Evolutionary conservation across 2,888 invertebrate genomes (phyloP), one percentile per base, ranked within the genome.

Genomic region (Embidobia sp.): DNA sequence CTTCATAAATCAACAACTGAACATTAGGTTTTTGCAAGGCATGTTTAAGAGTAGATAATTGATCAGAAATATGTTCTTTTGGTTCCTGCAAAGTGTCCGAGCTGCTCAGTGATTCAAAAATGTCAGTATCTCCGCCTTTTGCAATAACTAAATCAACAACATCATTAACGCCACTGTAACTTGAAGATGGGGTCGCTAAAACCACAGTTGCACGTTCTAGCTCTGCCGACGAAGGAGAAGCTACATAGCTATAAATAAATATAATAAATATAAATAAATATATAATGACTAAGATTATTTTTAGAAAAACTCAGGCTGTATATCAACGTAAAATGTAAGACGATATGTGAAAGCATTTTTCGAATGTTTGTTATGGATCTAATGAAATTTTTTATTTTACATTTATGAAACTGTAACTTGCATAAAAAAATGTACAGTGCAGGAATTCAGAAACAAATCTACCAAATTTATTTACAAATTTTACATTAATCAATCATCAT

Each of bases 11-110:
- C 8, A 96, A 92, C 76, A 96, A 91, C 85, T 96, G 96, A 16
- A 96, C 94, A 90, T 95, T 95, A 0, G 96, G 96, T 55, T 94
- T 93, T 0, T 95, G 94, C 92, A 96, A 92, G 0, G 95, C 93
- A 81, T 93, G 92, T 79, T 93, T 92, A 7, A 96, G 90, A 0
- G 95, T 95, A 82, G 92, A 92, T 84, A 94, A 91, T 86, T 96
- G 96, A 84, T 95, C 95, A 80, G 94, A 93, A 13, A 95, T 89
- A 44, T 95, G 93, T n/a, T 73, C 59, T 4, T 74, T 81, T 0
- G 86, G 83, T 8, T 84, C 81, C 19, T 82, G 78, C n/a, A n/a
- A n/a, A n/a, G n/a, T n/a, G n/a, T n/a, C 37, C 8, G 37, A 22
- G 35, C 15, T 40, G 0, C 88, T 88, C 26, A 90, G 80, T 10